phyloP scores from a whole-genome alignment of 1,140 invertebrate species.

The Manduca sexta region DNA sequence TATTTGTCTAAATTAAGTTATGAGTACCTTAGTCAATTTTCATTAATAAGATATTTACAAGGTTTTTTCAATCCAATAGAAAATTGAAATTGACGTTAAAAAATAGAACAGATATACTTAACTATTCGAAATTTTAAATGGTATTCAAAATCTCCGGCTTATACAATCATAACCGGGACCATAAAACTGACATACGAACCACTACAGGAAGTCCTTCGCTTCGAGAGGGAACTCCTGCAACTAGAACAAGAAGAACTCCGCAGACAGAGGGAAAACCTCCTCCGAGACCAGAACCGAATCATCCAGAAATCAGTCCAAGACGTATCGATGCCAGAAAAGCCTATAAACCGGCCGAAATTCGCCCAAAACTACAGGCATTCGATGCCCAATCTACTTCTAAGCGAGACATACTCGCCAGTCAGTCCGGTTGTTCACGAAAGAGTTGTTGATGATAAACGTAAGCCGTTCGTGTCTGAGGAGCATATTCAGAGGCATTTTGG shows the following conservation, averaged over 20 bases:
- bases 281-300: constrained; percentile 76
- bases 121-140: too few relatives aligned
- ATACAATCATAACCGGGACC: too few relatives aligned
- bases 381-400: constrained; percentile 77
- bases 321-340: constrained; percentile 59
- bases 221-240: constrained; percentile 83
- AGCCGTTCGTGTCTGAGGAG: constrained; percentile 62
- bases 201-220: constrained; percentile 80
- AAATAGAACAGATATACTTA: too few relatives aligned
- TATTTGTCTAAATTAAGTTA: too few relatives aligned
- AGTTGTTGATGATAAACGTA: constrained; percentile 47
- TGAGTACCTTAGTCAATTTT: too few relatives aligned
- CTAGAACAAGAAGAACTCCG: constrained; percentile 85
- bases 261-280: constrained; percentile 80
- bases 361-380: constrained; percentile 77
- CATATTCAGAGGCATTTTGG: constrained; percentile 64
- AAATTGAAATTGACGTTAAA: too few relatives aligned
- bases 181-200: constrained; percentile 1
- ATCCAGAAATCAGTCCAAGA: constrained; percentile 79
- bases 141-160: too few relatives aligned
- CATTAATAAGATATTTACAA: too few relatives aligned
- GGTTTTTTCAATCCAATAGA: too few relatives aligned
- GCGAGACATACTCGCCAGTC: constrained; percentile 61
- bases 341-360: constrained; percentile 23
- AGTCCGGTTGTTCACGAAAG: constrained; percentile 29